Evolutionary conservation across 2,888 invertebrate genomes (phyloP).

Genomic region (Eurytoma californica): DNA sequence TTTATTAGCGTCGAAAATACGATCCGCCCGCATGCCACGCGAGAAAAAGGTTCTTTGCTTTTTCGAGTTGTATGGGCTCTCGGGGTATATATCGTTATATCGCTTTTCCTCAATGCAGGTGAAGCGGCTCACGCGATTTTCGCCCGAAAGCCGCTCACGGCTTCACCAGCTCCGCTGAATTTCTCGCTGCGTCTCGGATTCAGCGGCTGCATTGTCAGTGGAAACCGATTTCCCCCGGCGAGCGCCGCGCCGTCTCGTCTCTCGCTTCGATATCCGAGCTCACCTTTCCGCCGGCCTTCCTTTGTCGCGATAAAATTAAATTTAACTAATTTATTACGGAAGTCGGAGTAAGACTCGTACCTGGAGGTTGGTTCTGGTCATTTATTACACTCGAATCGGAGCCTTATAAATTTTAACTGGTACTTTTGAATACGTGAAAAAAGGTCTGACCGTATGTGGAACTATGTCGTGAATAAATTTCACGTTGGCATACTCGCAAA

Average conservation of each 20-base stretch:
- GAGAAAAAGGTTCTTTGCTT: background rate
- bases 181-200: conserved; percentile 31
- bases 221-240: conserved; percentile 26
- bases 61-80: background rate
- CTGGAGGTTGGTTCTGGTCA: background rate
- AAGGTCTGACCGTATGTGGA: too few species aligned
- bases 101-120: conserved; percentile 6
- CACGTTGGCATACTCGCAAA: too few species aligned
- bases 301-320: background rate
- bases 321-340: background rate
- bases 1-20: too few species aligned
- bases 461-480: too few species aligned
- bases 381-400: background rate
- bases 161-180: conserved; percentile 1
- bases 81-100: background rate
- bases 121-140: conserved; percentile 28
- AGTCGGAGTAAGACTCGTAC: background rate
- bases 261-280: background rate
- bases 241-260: background rate
- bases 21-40: too few species aligned
- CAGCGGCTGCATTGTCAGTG: conserved; percentile 43
- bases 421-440: too few species aligned
- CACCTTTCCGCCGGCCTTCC: background rate
- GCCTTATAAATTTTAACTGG: too few species aligned
- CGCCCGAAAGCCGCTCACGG: background rate